Conservation (phyloP, 2,888 invertebrate genomes). For the Globia sparganii region DNA sequence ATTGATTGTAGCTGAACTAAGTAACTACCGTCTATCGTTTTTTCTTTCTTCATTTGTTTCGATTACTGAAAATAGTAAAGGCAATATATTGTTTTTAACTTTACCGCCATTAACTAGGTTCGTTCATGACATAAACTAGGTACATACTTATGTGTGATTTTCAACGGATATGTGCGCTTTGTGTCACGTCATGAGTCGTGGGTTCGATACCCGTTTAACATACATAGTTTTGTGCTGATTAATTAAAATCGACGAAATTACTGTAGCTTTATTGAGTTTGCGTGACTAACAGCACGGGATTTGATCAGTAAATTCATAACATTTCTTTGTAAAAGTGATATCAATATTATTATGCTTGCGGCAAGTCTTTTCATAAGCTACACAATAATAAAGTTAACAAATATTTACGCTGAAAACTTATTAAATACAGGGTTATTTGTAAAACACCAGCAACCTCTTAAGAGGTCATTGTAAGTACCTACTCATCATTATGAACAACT, state of each 20-base stretch:
- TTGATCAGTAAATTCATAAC: slow-evolving; percentile 28
- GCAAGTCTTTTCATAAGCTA: slow-evolving; percentile 10
- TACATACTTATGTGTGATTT: too few relatives aligned
- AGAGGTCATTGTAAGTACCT: too few relatives aligned
- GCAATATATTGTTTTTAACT: too few relatives aligned
- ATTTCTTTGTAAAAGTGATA: slow-evolving; percentile 26
- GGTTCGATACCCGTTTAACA: neutral
- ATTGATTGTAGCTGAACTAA: slow-evolving; percentile 28
- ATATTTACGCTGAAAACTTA: neutral
- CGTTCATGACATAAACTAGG: neutral
- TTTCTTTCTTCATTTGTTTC: slow-evolving; percentile 8
- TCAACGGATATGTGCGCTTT: neutral
- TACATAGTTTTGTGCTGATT: neutral
- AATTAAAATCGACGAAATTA: neutral
- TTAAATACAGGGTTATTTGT: too few relatives aligned
- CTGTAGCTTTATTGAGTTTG: slow-evolving; percentile 33
- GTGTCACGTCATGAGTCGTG: neutral
- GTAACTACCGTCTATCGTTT: neutral
- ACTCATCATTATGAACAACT: too few relatives aligned
- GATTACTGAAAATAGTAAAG: slow-evolving; percentile 8
- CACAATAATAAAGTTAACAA: neutral
- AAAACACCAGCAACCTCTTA: too few relatives aligned
- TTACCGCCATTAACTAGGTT: neutral
- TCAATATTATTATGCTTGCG: slow-evolving; percentile 3
- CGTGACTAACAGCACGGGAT: slow-evolving; percentile 42